phyloP scores from a whole-genome alignment of 2,888 invertebrate genomes.

The Oasisia sp. region DNA sequence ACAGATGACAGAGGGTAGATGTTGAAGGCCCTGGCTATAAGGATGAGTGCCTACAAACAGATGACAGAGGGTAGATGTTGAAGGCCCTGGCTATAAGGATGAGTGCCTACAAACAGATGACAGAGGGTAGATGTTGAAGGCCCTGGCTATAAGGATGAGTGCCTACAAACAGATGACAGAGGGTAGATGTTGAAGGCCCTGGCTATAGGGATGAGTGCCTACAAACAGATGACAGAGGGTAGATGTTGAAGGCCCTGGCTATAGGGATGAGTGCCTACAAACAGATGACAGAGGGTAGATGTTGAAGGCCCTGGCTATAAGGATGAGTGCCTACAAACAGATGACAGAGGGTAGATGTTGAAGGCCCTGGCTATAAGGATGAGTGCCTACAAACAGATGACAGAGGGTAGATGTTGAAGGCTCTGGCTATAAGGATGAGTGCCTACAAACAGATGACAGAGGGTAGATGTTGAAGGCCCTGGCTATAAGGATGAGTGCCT shows the following conservation, averaged over 20 bases:
- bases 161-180: not conserved
- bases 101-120: not conserved
- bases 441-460: not conserved
- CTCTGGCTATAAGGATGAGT: not conserved
- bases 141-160: not conserved
- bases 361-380: not conserved
- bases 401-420: not conserved
- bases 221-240: not conserved
- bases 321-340: not conserved
- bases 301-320: not conserved
- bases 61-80: not conserved
- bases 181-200: not conserved
- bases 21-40: not conserved
- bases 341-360: not conserved
- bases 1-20: not conserved
- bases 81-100: not conserved
- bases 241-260: not conserved
- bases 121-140: not conserved
- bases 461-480: not conserved
- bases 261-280: not conserved
- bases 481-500: not conserved
- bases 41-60: not conserved
- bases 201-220: not conserved
- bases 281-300: not conserved
- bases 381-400: not conserved